Conservation (phyloP, 2,888 invertebrate genomes). For the Anthophora plumipes region DNA sequence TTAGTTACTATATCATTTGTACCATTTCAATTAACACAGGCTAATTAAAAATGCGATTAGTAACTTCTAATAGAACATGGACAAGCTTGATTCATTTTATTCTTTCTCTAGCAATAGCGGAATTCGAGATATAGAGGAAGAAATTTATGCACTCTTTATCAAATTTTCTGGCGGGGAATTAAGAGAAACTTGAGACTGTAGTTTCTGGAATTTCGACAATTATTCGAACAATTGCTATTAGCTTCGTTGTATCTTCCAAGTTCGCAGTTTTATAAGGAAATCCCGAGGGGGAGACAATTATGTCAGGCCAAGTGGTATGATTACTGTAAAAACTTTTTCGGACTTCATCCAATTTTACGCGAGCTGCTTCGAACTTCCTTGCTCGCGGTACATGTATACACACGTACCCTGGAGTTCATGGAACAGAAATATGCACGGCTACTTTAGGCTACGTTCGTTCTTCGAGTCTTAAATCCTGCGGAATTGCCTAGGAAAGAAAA, state of each 20-base stretch:
- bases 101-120: too few species aligned
- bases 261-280: neutral
- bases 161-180: neutral
- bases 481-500: too few species aligned
- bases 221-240: constrained; percentile 22
- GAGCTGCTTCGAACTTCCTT: constrained; percentile 2
- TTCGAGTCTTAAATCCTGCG: neutral
- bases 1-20: too few species aligned
- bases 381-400: neutral
- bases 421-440: too few species aligned
- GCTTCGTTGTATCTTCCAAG: neutral
- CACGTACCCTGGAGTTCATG: neutral
- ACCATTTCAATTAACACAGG: too few species aligned
- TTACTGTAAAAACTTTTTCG: constrained; percentile 23
- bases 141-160: neutral
- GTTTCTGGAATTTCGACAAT: neutral
- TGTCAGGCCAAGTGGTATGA: constrained; percentile 17
- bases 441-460: neutral
- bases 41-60: too few species aligned
- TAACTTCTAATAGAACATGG: too few species aligned
- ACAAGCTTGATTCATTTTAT: too few species aligned
- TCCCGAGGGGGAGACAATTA: constrained; percentile 4
- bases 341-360: constrained; percentile 8
- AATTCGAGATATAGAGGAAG: too few species aligned
- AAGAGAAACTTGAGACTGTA: neutral